Conservation (phyloP, 2,888 invertebrate species). For the Carpatolechia fugitivella region DNA sequence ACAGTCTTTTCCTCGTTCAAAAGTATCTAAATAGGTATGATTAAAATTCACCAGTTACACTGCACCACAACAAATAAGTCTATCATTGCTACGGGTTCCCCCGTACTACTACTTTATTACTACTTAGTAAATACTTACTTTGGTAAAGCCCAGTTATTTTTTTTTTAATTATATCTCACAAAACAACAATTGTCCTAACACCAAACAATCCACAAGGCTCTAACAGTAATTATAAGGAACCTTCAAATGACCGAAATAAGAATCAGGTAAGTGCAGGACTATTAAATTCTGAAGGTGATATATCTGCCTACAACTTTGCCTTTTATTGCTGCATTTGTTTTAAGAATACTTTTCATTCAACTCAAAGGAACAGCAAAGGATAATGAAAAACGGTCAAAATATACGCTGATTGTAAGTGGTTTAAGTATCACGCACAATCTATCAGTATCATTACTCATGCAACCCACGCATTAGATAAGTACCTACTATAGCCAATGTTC, state of each 20-base stretch:
- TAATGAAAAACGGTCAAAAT: background rate
- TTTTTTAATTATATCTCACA: too few relatives aligned
- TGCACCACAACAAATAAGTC: too few relatives aligned
- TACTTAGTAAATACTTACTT: too few relatives aligned
- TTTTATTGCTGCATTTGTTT: background rate
- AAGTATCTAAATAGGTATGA: too few relatives aligned
- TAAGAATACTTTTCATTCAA: background rate
- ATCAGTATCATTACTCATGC: constrained; percentile 43
- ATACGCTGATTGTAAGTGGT: background rate
- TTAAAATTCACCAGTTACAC: too few relatives aligned
- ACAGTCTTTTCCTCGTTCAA: too few relatives aligned
- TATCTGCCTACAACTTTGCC: background rate
- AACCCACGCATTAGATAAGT: constrained; percentile 37
- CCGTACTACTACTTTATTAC: too few relatives aligned
- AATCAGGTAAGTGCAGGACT: background rate
- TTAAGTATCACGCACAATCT: background rate
- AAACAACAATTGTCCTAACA: background rate
- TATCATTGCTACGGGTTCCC: too few relatives aligned
- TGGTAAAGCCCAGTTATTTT: too few relatives aligned
- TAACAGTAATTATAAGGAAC: constrained; percentile 27
- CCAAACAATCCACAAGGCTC: constrained; percentile 13
- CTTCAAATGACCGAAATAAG: constrained; percentile 32
- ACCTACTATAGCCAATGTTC: constrained; percentile 18
- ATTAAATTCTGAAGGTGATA: too few relatives aligned
- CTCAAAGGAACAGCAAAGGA: background rate